phyloP scores from a whole-genome alignment of 2,113 vertebrate species.

The Noturus placidus region DNA sequence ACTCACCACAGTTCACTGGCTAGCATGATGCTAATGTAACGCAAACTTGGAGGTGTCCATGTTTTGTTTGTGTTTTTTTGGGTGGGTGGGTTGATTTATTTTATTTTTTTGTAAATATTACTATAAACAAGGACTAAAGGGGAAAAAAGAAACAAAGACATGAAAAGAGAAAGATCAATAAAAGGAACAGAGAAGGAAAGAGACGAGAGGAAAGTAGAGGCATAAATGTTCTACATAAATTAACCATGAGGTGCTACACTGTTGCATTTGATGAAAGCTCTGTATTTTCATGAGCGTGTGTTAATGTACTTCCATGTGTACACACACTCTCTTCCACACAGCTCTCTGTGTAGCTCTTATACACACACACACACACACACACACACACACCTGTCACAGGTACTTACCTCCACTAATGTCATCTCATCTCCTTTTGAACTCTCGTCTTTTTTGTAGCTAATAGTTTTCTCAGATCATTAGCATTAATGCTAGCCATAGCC shows the following conservation, averaged over 20 bases:
- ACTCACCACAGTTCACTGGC: no score
- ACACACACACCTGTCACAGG: slow-evolving; percentile 43
- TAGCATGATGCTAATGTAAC: no score
- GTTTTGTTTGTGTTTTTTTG: no score
- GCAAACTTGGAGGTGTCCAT: no score
- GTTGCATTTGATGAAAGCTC: slow-evolving; percentile 5
- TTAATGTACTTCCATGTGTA: slow-evolving; percentile 9
- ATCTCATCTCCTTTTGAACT: slow-evolving; percentile 21
- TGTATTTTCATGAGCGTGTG: neutral
- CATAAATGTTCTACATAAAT: slow-evolving; percentile 35
- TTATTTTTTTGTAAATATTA: no score
- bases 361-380: slow-evolving; percentile 24
- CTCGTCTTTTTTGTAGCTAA: slow-evolving; percentile 16
- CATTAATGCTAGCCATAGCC: slow-evolving; percentile 16
- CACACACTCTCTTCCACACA: neutral
- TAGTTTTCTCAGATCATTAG: slow-evolving; percentile 48
- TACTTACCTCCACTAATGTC: slow-evolving; percentile 44
- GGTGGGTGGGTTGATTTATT: no score
- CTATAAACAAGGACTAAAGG: no score
- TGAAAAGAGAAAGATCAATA: neutral
- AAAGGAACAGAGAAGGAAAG: neutral
- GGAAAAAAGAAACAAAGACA: neutral
- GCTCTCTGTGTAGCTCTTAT: no score
- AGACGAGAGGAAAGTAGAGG: neutral
- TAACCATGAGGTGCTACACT: slow-evolving; percentile 10